These are phyloP conservation scores for Callionymus lyra DNA, from an alignment of 2,113 vertebrate species.

Conservation along the genomic window DNA sequence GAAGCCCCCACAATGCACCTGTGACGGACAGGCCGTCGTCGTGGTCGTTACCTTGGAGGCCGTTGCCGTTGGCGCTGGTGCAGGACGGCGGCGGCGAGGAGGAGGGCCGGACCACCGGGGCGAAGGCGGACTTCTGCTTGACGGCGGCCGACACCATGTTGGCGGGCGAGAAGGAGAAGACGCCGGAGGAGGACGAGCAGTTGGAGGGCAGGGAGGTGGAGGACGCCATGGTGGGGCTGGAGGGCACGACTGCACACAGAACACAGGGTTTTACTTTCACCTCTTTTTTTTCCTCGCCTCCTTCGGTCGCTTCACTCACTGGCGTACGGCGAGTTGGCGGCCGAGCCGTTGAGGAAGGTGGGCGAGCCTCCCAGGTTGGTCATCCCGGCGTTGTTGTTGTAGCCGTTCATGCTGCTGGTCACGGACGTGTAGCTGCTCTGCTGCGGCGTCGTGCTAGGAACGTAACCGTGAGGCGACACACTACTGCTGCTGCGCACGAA, in stretches of 20 bases:
- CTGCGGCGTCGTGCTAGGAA: constrained; percentile 94
- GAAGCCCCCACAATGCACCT: constrained; percentile 1
- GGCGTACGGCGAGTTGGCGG: constrained; percentile 97
- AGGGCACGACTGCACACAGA: constrained; percentile 79
- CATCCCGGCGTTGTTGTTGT: constrained; percentile 86
- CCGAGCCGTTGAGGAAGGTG: constrained; percentile 94
- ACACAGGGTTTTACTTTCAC: not conserved
- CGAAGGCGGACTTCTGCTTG: constrained; percentile 98
- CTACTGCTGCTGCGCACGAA: constrained; percentile 96
- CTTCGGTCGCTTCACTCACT: constrained; percentile 73
- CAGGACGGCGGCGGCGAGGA: constrained; percentile 94
- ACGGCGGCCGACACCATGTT: constrained; percentile 98
- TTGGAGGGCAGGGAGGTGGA: constrained; percentile 95
- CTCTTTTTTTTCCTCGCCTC: not conserved
- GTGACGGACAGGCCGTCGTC: constrained; percentile 1
- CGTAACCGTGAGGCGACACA: constrained; percentile 92
- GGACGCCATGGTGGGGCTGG: constrained; percentile 96
- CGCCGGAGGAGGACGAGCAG: constrained; percentile 94
- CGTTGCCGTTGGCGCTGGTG: constrained; percentile 93
- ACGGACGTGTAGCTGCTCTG: constrained; percentile 94
- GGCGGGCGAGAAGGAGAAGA: constrained; percentile 98
- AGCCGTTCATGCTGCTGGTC: constrained; percentile 96
- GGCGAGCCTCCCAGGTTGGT: constrained; percentile 93
- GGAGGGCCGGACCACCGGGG: constrained; percentile 91
- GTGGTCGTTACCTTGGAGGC: constrained; percentile 84